These are phyloP conservation scores for Netelia inedita DNA, from an alignment of 2,888 invertebrate genomes.

Conservation along the genomic window DNA sequence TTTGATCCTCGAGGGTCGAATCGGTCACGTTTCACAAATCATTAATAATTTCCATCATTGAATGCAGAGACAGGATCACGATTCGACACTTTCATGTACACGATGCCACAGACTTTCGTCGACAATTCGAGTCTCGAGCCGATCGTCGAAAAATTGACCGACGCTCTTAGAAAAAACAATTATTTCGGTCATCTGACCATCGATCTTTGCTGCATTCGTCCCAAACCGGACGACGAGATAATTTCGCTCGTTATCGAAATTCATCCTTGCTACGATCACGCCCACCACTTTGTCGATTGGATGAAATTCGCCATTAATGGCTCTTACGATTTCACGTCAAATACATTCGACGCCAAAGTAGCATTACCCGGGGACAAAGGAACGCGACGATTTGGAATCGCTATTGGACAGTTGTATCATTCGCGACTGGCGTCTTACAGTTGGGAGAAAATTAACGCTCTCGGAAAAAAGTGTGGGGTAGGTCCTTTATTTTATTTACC, in stretches of 20 bases:
- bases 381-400: constrained; percentile 68
- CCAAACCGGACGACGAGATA: constrained; percentile 60
- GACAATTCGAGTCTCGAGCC: constrained; percentile 63
- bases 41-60: neutral
- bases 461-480: constrained; percentile 66
- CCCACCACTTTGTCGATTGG: constrained; percentile 75
- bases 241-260: constrained; percentile 68
- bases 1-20: neutral
- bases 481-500: constrained; percentile 8
- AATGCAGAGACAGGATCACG: constrained; percentile 49
- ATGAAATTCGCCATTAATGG: constrained; percentile 73
- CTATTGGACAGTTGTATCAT: constrained; percentile 68
- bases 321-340: constrained; percentile 56
- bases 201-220: constrained; percentile 71
- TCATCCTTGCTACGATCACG: constrained; percentile 70
- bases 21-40: neutral
- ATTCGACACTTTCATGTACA: constrained; percentile 61
- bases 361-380: constrained; percentile 60
- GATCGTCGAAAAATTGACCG: constrained; percentile 65
- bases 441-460: constrained; percentile 68
- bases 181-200: constrained; percentile 74
- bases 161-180: constrained; percentile 67
- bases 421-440: constrained; percentile 59
- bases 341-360: constrained; percentile 66
- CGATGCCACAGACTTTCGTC: constrained; percentile 73